Evolutionary conservation across 2,113 vertebrate species (phyloP).

Genomic region (Anarhynchus alexandrinus): DNA sequence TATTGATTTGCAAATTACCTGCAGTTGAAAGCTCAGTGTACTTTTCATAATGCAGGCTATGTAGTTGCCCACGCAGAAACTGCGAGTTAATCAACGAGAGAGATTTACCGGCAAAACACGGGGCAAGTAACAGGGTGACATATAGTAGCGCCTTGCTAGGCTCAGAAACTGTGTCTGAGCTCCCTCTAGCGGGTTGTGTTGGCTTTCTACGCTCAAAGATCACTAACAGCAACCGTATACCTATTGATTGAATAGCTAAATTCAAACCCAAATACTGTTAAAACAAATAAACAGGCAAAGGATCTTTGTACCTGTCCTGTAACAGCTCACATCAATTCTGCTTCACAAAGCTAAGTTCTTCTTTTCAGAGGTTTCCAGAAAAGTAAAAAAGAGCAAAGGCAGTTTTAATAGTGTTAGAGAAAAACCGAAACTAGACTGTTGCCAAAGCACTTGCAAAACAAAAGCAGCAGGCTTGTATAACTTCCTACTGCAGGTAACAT

Average conservation of each 20-base stretch:
- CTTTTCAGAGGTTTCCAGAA: neutral
- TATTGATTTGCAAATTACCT: neutral
- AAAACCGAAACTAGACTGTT: neutral
- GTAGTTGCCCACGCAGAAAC: neutral
- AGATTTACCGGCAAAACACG: neutral
- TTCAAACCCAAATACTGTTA: neutral
- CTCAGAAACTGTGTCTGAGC: neutral
- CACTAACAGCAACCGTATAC: accelerated
- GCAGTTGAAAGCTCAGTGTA: neutral
- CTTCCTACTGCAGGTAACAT: neutral
- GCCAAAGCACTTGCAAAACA: neutral
- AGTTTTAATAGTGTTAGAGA: neutral
- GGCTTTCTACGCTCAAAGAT: neutral
- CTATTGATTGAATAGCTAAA: neutral
- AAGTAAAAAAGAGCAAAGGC: neutral
- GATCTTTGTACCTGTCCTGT: neutral
- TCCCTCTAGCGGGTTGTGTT: conserved; percentile 32
- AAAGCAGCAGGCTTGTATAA: neutral
- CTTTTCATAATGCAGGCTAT: neutral
- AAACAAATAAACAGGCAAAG: neutral
- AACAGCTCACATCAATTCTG: neutral
- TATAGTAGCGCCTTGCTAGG: accelerated
- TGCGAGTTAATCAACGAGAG: neutral
- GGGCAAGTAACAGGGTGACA: neutral
- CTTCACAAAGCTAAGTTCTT: neutral